phyloP scores from a whole-genome alignment of 2,888 invertebrate genomes.

The Tromatobia lineatoria region DNA sequence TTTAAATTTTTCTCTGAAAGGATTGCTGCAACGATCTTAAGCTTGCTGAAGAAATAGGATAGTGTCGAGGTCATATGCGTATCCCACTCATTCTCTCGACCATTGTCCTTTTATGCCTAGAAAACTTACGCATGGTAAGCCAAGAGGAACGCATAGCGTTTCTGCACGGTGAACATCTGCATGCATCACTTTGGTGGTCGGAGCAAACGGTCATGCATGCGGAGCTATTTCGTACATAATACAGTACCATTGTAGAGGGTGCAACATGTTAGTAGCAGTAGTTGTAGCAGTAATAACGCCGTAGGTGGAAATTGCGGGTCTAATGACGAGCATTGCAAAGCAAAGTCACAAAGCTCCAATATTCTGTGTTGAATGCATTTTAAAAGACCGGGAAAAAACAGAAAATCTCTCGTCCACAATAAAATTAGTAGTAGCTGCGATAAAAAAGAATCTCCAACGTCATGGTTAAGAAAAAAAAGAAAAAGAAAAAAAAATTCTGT shows the following conservation, averaged over 20 bases:
- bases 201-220: conserved; percentile 41
- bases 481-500: not conserved
- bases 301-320: conserved; percentile 9
- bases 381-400: not conserved
- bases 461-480: not conserved
- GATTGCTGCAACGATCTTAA: not conserved
- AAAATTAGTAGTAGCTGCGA: not conserved
- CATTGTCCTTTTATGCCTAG: conserved; percentile 57
- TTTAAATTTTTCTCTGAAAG: not conserved
- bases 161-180: conserved; percentile 72
- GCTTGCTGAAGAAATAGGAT: conserved; percentile 7
- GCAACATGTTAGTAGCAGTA: not conserved
- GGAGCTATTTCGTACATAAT: conserved; percentile 18
- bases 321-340: conserved; percentile 18
- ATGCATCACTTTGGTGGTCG: conserved; percentile 42
- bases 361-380: conserved; percentile 7
- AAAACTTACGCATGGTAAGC: conserved; percentile 72
- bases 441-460: not conserved
- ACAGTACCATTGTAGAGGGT: conserved; percentile 9
- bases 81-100: conserved; percentile 20
- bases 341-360: conserved; percentile 28
- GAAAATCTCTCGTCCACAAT: conserved; percentile 12
- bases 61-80: conserved; percentile 6
- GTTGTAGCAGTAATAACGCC: not conserved
- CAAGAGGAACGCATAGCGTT: conserved; percentile 74